Percentiles rank a stretch among this genome's conserved stretches.
These are phyloP conservation scores for Thunnus maccoyii DNA, from an alignment of 2,113 vertebrate species.

Conservation along the genomic window DNA sequence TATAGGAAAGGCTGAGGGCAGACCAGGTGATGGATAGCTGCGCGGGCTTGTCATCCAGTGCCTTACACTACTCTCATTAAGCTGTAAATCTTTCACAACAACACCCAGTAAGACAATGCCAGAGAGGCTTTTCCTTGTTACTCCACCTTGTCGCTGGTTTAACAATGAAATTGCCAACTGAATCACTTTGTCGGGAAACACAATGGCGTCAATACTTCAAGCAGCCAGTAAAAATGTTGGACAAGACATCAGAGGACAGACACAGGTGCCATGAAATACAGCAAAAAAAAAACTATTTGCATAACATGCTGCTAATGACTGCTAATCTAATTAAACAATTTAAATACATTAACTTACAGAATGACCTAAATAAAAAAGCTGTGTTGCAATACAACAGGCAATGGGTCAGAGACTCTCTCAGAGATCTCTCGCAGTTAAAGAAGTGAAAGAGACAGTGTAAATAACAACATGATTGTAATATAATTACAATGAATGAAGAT, in stretches of 20 bases:
- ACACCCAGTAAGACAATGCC: conserved; percentile 72
- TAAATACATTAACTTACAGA: neutral
- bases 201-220: conserved; percentile 56
- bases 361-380: neutral
- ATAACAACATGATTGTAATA: no score
- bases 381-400: neutral
- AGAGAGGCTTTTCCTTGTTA: conserved; percentile 72
- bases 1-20: conserved; percentile 51
- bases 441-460: no score
- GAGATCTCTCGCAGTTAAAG: no score
- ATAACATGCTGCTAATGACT: neutral
- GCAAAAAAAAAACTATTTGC: conserved; percentile 2
- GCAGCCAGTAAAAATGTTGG: conserved; percentile 75
- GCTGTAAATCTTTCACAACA: conserved; percentile 87
- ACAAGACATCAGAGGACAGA: conserved; percentile 63
- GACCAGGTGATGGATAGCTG: conserved; percentile 83
- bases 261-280: conserved; percentile 24
- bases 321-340: neutral
- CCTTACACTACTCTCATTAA: conserved; percentile 77
- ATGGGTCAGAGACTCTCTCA: neutral
- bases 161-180: conserved; percentile 67
- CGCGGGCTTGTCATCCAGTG: conserved; percentile 59
- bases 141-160: conserved; percentile 69
- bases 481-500: no score
- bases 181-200: conserved; percentile 66